Base-by-base conservation (phyloP, 2,888 invertebrate genomes). In the Campoplex capitator region DNA sequence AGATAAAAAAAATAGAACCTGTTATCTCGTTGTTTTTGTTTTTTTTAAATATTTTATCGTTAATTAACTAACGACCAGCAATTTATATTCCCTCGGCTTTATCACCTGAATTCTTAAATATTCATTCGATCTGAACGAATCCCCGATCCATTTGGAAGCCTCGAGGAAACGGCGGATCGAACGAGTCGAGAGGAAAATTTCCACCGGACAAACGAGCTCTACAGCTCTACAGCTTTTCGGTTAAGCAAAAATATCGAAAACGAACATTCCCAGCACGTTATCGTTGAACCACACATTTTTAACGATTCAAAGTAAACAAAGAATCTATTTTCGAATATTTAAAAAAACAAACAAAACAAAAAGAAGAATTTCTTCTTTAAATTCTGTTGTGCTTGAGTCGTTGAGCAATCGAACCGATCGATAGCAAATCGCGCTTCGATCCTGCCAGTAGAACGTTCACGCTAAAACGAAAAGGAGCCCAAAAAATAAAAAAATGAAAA, bases 401-500 rank as follows among this genome's bases (percentile, higher is more conserved):
- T 48, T 16, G 32, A 48, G 48, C 32, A 28, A 71, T 51, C 23
- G 51, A 71, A 42, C 8, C 51, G 32, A 51, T 16, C 51, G 13
- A 18, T 71, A 51, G 18, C 13, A n/a, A 56, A 74, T 56, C 56
- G 56, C 7, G 0, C 7, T 42, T 56, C 62, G 13, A 71, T 79
- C 42, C 38, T 18, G 42, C 23, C 54, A 16, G 42, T 18, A 65
- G 58, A 51, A 80, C 48, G 35, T n/a, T 48, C 13, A 35, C 28
- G 16, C 71, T n/a, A 58, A 48, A 3, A 32, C 70, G 67, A 74
- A 58, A 84, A 45, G 2, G 11, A 48, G 77, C 16, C 51, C 38
- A 42, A 48, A 74, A 56, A 65, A 58, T 62, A 23, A 38, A 38
- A 38, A 38, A 38, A 38, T 3, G 6, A 6, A 38, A 6, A 38